Evolutionary conservation across 2,888 invertebrate species (phyloP), one percentile per base, ranked within the genome.

Genomic region (Volucella inanis): DNA sequence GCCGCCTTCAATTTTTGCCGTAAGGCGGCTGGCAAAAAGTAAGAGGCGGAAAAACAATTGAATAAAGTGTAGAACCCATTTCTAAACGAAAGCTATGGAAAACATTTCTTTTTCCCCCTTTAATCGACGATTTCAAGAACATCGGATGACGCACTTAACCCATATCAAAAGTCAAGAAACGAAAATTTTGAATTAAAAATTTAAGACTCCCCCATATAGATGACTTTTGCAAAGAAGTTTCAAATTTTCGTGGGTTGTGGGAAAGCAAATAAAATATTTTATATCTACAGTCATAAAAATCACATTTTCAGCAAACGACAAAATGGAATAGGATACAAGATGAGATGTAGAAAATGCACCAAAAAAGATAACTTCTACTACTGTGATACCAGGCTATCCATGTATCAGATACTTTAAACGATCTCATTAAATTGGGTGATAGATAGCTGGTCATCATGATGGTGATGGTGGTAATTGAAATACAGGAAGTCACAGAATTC

Each of bases 211-310:
- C 47, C 47, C 54, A 22, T 15, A 52, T 43, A 31, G 52, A 43
- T 15, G 61, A 22, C 31, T 22, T 39, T 22, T 22, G 22, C 18
- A 14, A 9, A 11, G 8, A 12, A 15, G 45, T 6, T 39, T 47
- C 18, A 52, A n/a, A n/a, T 31, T n/a, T 22, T 57, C n/a, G 15
- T 49, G 57, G 31, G n/a, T 57, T 18, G 54, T 39, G 45, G 59
- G n/a, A 47, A 52, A 31, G 67, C 67, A 67, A 76, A 68, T 77
- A 78, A 78, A 78, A 78, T 78, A 78, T 78, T 78, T 78, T 78
- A 78, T 70, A 57, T 71, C 62, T 57, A 22, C 54, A 55, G 41
- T 41, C 55, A 78, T 78, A 78, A 78, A 78, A 78, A 62, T 70
- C 55, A 78, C 68, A 78, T 70, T 78, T 64, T 41, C 31, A 47